These are phyloP conservation scores for Cylas formicarius DNA, from an alignment of 1,140 invertebrate species.

Conservation along the genomic window DNA sequence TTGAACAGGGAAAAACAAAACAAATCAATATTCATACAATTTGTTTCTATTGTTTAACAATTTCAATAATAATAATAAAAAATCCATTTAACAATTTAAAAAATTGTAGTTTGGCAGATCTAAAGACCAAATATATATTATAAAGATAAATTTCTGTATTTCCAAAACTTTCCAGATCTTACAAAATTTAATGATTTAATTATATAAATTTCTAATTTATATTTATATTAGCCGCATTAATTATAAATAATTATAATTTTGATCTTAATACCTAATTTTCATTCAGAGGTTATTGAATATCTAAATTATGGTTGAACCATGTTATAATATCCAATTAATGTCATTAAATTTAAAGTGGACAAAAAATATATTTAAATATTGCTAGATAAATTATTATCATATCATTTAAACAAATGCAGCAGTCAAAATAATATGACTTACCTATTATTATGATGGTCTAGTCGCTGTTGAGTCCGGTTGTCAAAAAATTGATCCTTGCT, in stretches of 20 bases:
- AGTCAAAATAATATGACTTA: too few species aligned
- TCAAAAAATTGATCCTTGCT: too few species aligned
- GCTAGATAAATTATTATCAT: too few species aligned
- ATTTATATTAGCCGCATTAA: not conserved
- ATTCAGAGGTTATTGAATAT: too few species aligned
- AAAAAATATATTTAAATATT: too few species aligned
- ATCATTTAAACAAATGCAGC: too few species aligned
- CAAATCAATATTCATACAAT: not conserved
- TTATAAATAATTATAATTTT: slow-evolving; percentile 2
- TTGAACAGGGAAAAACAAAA: not conserved
- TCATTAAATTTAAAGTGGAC: too few species aligned
- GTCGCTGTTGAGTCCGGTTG: too few species aligned
- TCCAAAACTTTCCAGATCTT: not conserved
- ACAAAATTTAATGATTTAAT: not conserved
- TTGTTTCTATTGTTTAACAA: not conserved
- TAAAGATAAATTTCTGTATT: not conserved
- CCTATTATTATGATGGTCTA: too few species aligned
- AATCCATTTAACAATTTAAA: not conserved
- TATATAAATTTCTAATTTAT: not conserved
- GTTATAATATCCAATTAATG: too few species aligned
- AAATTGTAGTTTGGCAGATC: too few species aligned
- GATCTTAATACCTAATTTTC: too few species aligned
- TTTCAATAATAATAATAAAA: not conserved
- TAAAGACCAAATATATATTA: not conserved
- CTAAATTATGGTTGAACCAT: not conserved